phyloP scores from a whole-genome alignment of 2,113 vertebrate genomes.

The Thunnus maccoyii region DNA sequence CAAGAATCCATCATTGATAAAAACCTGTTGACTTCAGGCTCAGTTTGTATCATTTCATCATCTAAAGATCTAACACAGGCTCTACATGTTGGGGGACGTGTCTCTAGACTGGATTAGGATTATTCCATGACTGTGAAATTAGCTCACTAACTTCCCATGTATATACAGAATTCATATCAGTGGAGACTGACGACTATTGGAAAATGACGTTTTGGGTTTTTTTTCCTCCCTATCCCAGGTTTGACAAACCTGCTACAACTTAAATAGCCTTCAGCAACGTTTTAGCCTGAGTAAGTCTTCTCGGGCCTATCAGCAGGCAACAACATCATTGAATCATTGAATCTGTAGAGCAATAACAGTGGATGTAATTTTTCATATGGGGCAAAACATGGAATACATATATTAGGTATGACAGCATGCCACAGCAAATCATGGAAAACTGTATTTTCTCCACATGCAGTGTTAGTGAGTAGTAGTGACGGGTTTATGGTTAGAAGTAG shows the following conservation, averaged over 20 bases:
- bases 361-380: not conserved
- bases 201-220: not conserved
- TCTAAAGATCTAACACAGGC: not conserved
- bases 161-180: not conserved
- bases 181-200: not conserved
- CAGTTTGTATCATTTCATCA: not conserved
- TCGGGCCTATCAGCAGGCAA: not conserved
- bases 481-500: too few species aligned
- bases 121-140: not conserved
- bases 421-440: conserved; percentile 7
- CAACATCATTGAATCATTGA: not conserved
- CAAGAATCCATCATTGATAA: not conserved
- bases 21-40: not conserved
- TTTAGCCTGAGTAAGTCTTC: conserved; percentile 4
- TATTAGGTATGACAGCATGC: conserved; percentile 27
- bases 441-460: conserved; percentile 25
- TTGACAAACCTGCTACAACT: not conserved
- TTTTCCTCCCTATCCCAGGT: not conserved
- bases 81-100: too few species aligned
- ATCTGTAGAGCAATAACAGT: not conserved
- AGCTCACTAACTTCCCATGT: not conserved
- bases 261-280: not conserved
- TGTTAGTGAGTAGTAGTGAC: conserved; percentile 8
- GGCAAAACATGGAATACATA: conserved; percentile 6
- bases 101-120: not conserved